Evolutionary conservation across 2,888 invertebrate species (phyloP).

Genomic region (Apotomis turbidana): DNA sequence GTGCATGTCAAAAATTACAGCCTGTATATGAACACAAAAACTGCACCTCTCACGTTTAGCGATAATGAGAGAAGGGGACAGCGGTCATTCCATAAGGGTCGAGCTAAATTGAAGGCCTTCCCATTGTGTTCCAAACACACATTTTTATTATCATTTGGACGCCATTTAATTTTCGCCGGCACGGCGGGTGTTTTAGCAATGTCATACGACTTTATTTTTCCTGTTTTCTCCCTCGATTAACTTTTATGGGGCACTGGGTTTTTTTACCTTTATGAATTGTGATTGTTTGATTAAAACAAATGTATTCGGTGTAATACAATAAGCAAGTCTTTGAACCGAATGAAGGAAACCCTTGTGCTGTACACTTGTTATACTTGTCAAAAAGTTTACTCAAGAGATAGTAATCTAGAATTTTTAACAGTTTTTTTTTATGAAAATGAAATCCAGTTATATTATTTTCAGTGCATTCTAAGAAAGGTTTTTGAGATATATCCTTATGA

Average conservation of each 20-base stretch:
- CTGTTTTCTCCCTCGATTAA: slow-evolving; percentile 48
- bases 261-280: slow-evolving; percentile 31
- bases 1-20: neutral
- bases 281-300: slow-evolving; percentile 21
- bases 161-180: slow-evolving; percentile 55
- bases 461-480: too few species aligned
- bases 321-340: too few species aligned
- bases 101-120: slow-evolving; percentile 46
- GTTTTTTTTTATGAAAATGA: too few species aligned
- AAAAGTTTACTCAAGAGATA: too few species aligned
- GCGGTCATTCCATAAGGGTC: slow-evolving; percentile 57
- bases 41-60: slow-evolving; percentile 26
- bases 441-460: too few species aligned
- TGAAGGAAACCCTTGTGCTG: too few species aligned
- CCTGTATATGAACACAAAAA: slow-evolving; percentile 1
- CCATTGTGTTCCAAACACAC: slow-evolving; percentile 53
- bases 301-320: neutral
- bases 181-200: slow-evolving; percentile 46
- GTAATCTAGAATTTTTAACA: too few species aligned
- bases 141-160: slow-evolving; percentile 56
- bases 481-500: too few species aligned
- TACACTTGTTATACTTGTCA: too few species aligned
- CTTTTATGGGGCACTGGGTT: slow-evolving; percentile 47
- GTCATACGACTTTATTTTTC: slow-evolving; percentile 48
- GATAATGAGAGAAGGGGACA: slow-evolving; percentile 43